Base-by-base conservation (phyloP, 2,888 invertebrate species). In the Blomia tropicalis region DNA sequence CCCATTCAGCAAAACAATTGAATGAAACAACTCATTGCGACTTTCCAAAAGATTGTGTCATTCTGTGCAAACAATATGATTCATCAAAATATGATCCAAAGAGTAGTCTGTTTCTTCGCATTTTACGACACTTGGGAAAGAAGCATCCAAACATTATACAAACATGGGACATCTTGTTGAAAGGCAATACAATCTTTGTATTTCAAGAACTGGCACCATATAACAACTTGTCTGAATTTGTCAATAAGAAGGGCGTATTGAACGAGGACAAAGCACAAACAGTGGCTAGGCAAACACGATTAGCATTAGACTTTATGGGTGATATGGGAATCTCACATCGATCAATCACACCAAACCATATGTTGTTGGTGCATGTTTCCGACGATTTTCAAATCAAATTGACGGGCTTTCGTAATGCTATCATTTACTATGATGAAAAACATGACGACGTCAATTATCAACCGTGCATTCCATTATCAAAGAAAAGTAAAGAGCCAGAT, bases 371-470 rank as follows among this genome's bases (percentile, higher is more conserved):
- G 11, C 43, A 59, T 43, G n/a, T n/a, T n/a, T n/a, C n/a, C n/a
- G 43, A 43, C 31, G 59, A 59, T n/a, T 43, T 59, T 1, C 41
- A 19, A 43, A 27, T 43, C 27, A 59, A 59, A 31, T 43, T 59
- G 27, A 59, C 59, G 25, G 59, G 59, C 27, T 59, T 59, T 19
- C 43, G 43, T 14, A 44, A 1, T 7, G 1, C 59, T 1, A 17
- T 17, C 27, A 11, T 59, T 43, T 59, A 59, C 29, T 59, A 43
- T 31, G 47, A 59, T 41, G 22, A 27, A 7, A 2, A 2, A 1
- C 36, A 44, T 23, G 59, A 59, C 17, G 59, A 59, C 59, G 43
- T 59, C 59, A 47, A 43, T 32, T 43, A 47, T 29, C 25, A 43
- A 30, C 23, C 59, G 4, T 59, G 59, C n/a, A 3, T 59, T 29